phyloP scores from a whole-genome alignment of 2,888 invertebrate genomes.

The Caenorhabditis panamensis region DNA sequence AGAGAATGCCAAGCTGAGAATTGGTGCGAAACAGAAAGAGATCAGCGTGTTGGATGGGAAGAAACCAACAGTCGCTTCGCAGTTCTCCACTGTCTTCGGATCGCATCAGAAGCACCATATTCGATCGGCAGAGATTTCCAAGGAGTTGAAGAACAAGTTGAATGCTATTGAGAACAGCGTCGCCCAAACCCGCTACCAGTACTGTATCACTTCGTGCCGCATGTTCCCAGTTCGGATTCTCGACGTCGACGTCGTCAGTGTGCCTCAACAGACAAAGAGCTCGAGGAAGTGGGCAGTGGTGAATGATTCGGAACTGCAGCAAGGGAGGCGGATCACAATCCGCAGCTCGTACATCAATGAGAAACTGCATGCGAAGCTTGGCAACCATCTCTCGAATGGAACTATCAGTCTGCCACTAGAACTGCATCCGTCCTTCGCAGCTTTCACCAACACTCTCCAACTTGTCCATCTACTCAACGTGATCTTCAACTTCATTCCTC shows the following conservation, averaged over 20 bases:
- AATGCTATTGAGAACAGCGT: conserved; percentile 17
- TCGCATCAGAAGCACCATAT: neutral
- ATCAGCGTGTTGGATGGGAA: conserved; percentile 9
- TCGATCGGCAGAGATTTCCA: too few relatives aligned
- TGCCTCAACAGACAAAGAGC: conserved; percentile 19
- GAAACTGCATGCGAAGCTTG: conserved; percentile 37
- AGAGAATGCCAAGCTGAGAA: conserved; percentile 45
- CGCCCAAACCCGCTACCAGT: conserved; percentile 27
- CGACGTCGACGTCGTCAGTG: conserved; percentile 43
- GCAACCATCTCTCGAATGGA: conserved; percentile 37
- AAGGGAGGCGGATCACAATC: conserved; percentile 34
- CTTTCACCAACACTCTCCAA: conserved; percentile 62
- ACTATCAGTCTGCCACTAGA: conserved; percentile 57
- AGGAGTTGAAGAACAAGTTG: neutral
- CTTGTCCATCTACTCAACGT: conserved; percentile 59
- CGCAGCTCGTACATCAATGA: conserved; percentile 54
- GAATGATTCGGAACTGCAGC: conserved; percentile 39
- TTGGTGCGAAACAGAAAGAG: conserved; percentile 38
- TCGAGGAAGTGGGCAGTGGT: conserved; percentile 54
- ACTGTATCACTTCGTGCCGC: conserved; percentile 35
- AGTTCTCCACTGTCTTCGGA: conserved; percentile 23
- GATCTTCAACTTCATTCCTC: conserved; percentile 65
- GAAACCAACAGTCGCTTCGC: conserved; percentile 3
- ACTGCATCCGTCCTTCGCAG: conserved; percentile 61
- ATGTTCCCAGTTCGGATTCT: conserved; percentile 46